Percentiles rank a stretch among this genome's conserved stretches.
phyloP scores from a whole-genome alignment of 1,140 invertebrate genomes.

The Notospermus geniculatus region DNA sequence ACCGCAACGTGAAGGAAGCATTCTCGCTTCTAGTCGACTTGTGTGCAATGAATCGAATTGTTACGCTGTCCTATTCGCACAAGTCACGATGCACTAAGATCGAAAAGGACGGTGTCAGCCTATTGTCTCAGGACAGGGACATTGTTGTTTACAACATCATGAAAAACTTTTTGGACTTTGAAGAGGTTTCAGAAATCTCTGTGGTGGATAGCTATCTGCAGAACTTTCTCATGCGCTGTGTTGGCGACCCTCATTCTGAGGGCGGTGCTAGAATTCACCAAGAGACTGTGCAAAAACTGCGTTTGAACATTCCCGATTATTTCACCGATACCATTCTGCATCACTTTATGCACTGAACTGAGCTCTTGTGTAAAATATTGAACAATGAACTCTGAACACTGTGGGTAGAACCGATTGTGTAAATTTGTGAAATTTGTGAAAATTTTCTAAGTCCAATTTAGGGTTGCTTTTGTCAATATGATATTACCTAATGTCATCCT shows the following conservation, averaged over 20 bases:
- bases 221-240: background rate
- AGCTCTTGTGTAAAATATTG: too few relatives aligned
- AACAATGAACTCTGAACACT: too few relatives aligned
- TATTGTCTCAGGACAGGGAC: background rate
- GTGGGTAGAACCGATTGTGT: too few relatives aligned
- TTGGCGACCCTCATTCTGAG: background rate
- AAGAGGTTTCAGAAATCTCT: background rate
- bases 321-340: background rate
- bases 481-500: too few relatives aligned
- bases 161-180: background rate
- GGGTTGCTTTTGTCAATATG: too few relatives aligned
- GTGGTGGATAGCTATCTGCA: slow-evolving; percentile 8
- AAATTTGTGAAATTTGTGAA: too few relatives aligned
- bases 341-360: slow-evolving; percentile 5
- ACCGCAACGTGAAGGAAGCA: slow-evolving; percentile 7
- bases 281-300: slow-evolving; percentile 7
- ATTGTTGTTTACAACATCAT: slow-evolving; percentile 3
- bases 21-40: slow-evolving; percentile 1
- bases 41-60: slow-evolving; percentile 1
- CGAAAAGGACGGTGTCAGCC: slow-evolving; percentile 5
- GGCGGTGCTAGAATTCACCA: background rate
- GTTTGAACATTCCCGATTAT: background rate
- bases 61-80: slow-evolving; percentile 5
- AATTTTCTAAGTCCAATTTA: too few relatives aligned
- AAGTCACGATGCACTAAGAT: background rate